Evolutionary conservation across 2,113 vertebrate genomes (phyloP).

Genomic region (Bothrops jararaca): DNA sequence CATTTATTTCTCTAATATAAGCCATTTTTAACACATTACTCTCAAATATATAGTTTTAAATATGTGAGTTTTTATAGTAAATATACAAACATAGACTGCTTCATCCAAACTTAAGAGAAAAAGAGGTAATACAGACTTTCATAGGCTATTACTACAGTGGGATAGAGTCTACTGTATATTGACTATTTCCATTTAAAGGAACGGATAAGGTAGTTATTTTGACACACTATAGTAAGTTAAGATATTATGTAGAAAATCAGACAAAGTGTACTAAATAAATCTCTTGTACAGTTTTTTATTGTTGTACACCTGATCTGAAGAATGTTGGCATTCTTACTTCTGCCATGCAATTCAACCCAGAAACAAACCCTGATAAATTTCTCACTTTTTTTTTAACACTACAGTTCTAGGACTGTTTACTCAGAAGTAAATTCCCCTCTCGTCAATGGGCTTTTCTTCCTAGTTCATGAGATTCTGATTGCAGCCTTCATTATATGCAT

Average conservation of each 20-base stretch:
- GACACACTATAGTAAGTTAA: not conserved
- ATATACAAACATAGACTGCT: not conserved
- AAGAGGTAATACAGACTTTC: not conserved
- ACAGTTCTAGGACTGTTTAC: not conserved
- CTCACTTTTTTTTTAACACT: not conserved
- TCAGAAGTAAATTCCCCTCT: not conserved
- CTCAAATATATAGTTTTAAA: not conserved
- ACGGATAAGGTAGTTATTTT: not conserved
- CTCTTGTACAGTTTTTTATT: not conserved
- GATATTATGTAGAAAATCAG: not conserved
- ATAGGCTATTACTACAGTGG: not conserved
- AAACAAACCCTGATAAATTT: not conserved
- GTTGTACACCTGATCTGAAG: not conserved
- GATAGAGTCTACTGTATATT: not conserved
- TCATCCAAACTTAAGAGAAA: not conserved
- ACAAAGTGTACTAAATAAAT: not conserved
- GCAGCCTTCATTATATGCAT: slow-evolving; percentile 4
- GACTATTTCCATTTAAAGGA: not conserved
- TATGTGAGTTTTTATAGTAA: not conserved
- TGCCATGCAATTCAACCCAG: not conserved
- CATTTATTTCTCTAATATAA: not conserved
- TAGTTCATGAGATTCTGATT: not conserved
- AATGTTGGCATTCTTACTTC: not conserved
- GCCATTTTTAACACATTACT: not conserved
- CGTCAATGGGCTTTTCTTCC: not conserved